Evolutionary conservation across 2,113 vertebrate genomes (phyloP).

Genomic region (Platanista minor): DNA sequence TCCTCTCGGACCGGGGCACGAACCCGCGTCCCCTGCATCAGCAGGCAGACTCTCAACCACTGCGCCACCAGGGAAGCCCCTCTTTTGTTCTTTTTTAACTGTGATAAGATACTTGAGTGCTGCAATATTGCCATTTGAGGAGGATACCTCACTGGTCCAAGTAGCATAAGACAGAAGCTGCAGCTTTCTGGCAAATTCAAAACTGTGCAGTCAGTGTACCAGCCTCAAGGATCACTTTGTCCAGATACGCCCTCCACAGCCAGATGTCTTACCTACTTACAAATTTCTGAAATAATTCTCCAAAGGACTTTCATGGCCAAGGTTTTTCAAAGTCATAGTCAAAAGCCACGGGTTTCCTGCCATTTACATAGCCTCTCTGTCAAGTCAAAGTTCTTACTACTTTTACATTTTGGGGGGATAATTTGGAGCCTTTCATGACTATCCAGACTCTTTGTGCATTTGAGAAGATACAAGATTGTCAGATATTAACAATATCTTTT

Average conservation of each 20-base stretch:
- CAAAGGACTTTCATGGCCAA: background rate
- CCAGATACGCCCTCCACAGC: background rate
- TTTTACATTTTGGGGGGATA: background rate
- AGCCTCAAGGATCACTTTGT: background rate
- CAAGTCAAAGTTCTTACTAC: background rate
- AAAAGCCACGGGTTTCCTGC: background rate
- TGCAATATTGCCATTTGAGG: background rate
- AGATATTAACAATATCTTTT: background rate
- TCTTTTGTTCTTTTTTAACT: background rate
- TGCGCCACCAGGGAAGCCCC: too few species aligned
- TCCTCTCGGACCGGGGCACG: too few species aligned
- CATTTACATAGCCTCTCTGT: background rate
- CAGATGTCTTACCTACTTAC: background rate
- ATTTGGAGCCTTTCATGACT: background rate
- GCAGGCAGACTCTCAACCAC: too few species aligned
- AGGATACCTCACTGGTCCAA: background rate
- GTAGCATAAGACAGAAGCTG: background rate
- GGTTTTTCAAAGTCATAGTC: background rate
- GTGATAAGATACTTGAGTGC: background rate
- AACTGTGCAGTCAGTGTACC: background rate
- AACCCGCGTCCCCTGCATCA: too few species aligned
- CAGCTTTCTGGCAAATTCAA: background rate
- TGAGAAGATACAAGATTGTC: background rate
- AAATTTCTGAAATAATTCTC: background rate
- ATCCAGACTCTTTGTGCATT: background rate